Percentiles rank a stretch among this genome's conserved stretches.
These are phyloP conservation scores for Muscicapa comitata DNA, from an alignment of 2,797 vertebrate genomes.

Conservation along the genomic window DNA sequence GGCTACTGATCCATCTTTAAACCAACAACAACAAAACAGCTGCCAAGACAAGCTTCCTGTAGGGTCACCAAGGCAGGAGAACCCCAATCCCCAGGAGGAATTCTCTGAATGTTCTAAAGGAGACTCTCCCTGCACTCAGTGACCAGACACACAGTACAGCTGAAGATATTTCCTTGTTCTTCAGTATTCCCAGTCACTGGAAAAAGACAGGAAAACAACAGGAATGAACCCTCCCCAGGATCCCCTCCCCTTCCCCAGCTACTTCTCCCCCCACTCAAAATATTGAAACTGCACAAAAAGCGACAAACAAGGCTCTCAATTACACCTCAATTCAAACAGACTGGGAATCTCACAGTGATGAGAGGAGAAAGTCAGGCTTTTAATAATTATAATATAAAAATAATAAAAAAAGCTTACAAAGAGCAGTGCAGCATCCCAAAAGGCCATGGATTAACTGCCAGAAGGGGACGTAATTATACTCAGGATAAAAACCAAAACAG, in stretches of 20 bases:
- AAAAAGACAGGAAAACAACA: slow-evolving; percentile 45
- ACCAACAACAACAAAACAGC: not conserved
- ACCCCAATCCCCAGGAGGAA: not conserved
- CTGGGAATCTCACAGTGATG: slow-evolving; percentile 80
- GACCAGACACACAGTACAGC: slow-evolving; percentile 30
- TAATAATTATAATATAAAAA: slow-evolving; percentile 83
- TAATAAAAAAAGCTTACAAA: slow-evolving; percentile 80
- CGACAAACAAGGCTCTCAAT: slow-evolving; percentile 67
- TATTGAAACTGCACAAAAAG: slow-evolving; percentile 74
- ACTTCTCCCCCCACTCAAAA: slow-evolving; percentile 51
- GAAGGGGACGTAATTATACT: slow-evolving; percentile 67
- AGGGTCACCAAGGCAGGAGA: not conserved
- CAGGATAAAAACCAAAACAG: slow-evolving; percentile 67
- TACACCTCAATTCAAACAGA: slow-evolving; percentile 73
- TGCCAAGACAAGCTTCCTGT: not conserved
- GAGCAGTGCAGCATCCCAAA: slow-evolving; percentile 75
- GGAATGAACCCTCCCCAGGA: slow-evolving; percentile 12
- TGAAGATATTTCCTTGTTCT: slow-evolving; percentile 39
- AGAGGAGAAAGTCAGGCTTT: slow-evolving; percentile 77
- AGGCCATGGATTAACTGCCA: slow-evolving; percentile 75
- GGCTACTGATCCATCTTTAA: not conserved
- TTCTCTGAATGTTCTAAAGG: not conserved
- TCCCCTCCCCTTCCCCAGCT: slow-evolving; percentile 47
- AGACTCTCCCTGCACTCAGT: not conserved
- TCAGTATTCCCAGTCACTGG: slow-evolving; percentile 38